Conservation (phyloP, 2,888 invertebrate genomes). For the Phymatocera aterrima region DNA sequence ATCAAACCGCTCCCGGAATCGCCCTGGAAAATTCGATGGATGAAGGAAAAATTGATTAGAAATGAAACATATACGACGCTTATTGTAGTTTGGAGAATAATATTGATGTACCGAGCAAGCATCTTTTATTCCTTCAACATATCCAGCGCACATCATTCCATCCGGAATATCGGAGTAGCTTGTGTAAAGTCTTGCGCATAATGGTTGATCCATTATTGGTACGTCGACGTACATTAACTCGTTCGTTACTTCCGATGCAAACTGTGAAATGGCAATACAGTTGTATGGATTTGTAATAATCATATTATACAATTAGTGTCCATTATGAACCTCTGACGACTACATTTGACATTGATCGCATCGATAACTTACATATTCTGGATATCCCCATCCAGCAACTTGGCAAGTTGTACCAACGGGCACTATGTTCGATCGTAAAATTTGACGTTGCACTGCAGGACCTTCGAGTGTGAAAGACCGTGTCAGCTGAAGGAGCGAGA, state of each 20-base stretch:
- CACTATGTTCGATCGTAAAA: slow-evolving; percentile 43
- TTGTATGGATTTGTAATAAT: too few relatives aligned
- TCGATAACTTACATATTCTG: slow-evolving; percentile 54
- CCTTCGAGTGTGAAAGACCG: slow-evolving; percentile 54
- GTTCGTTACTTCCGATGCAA: slow-evolving; percentile 49
- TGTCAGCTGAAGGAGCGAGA: slow-evolving; percentile 54
- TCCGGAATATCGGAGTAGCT: slow-evolving; percentile 53
- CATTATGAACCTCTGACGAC: too few relatives aligned
- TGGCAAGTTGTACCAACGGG: slow-evolving; percentile 55
- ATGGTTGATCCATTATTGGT: slow-evolving; percentile 55
- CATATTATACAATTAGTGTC: not conserved
- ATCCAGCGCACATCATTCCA: slow-evolving; percentile 67
- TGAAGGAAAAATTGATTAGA: too few relatives aligned
- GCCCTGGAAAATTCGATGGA: slow-evolving; percentile 58
- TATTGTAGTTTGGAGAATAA: too few relatives aligned
- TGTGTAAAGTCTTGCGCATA: slow-evolving; percentile 58
- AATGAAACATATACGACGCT: too few relatives aligned
- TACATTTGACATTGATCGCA: not conserved
- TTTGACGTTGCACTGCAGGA: slow-evolving; percentile 45
- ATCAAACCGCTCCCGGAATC: slow-evolving; percentile 70
- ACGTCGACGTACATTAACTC: slow-evolving; percentile 64
- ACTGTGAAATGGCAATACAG: slow-evolving; percentile 51
- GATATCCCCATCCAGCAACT: slow-evolving; percentile 67
- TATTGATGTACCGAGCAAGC: slow-evolving; percentile 62
- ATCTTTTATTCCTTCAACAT: slow-evolving; percentile 63